Conservation (phyloP, 1,140 invertebrate genomes). For the Heliothis subflexa region DNA sequence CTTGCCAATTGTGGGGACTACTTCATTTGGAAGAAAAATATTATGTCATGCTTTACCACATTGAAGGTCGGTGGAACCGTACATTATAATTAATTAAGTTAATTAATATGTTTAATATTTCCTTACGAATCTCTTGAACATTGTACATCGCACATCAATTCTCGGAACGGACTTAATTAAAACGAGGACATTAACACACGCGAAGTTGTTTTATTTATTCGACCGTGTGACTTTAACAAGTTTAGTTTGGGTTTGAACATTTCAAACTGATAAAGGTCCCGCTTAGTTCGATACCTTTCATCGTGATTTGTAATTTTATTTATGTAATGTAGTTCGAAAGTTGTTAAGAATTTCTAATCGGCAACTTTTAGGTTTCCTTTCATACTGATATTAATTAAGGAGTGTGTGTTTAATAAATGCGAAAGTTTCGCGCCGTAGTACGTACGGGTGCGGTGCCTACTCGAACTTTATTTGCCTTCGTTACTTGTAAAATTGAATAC, state of each 20-base stretch:
- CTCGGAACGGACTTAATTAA: slow-evolving; percentile 57
- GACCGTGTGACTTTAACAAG: slow-evolving; percentile 72
- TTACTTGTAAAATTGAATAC: slow-evolving; percentile 85
- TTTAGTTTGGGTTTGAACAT: slow-evolving; percentile 52
- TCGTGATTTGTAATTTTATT: slow-evolving; percentile 63
- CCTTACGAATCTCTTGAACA: slow-evolving; percentile 48
- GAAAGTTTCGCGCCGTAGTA: slow-evolving; percentile 67
- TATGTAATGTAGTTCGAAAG: slow-evolving; percentile 50
- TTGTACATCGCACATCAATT: slow-evolving; percentile 49
- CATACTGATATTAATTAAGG: slow-evolving; percentile 82
- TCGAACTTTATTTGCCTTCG: slow-evolving; percentile 82
- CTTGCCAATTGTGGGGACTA: slow-evolving; percentile 16
- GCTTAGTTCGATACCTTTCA: slow-evolving; percentile 64
- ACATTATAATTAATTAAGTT: slow-evolving; percentile 49
- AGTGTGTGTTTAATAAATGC: slow-evolving; percentile 74
- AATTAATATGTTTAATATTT: slow-evolving; percentile 53
- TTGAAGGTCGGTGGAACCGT: slow-evolving; percentile 12
- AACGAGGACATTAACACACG: slow-evolving; percentile 58
- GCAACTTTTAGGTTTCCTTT: slow-evolving; percentile 82
- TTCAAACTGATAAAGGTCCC: slow-evolving; percentile 68
- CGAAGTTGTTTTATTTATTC: slow-evolving; percentile 71
- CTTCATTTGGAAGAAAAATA: slow-evolving; percentile 25
- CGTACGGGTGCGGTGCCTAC: slow-evolving; percentile 55
- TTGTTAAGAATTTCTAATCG: slow-evolving; percentile 73
- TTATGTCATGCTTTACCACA: slow-evolving; percentile 19